A percentile compares a stretch with the other conserved stretches of the same genome.
Evolutionary conservation across 2,113 vertebrate species (phyloP).

Genomic region (Gavia stellata): DNA sequence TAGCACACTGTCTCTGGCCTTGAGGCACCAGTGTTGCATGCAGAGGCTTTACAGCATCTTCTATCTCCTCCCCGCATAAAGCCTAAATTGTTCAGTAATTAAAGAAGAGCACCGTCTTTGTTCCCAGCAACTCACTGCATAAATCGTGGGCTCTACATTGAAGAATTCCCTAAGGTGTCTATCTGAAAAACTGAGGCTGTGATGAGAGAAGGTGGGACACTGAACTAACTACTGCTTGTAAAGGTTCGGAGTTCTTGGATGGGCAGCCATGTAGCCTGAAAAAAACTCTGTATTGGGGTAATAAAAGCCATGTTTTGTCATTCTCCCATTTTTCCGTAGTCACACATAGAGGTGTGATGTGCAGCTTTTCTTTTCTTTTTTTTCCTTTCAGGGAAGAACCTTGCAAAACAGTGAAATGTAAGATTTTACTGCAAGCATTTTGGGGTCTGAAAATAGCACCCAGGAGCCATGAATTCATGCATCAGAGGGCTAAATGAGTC

Average conservation of each 20-base stretch:
- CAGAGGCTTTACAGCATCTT: not conserved
- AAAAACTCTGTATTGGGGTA: not conserved
- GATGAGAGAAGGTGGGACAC: not conserved
- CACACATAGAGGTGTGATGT: not conserved
- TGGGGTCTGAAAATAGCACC: not conserved
- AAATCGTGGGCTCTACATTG: not conserved
- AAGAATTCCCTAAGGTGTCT: not conserved
- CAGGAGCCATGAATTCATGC: not conserved
- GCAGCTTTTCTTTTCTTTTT: not conserved
- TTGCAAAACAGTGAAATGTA: not conserved
- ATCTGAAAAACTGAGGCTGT: not conserved
- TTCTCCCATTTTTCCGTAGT: not conserved
- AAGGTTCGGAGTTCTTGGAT: not conserved
- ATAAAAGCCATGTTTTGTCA: not conserved
- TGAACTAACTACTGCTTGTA: not conserved
- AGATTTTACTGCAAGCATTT: not conserved
- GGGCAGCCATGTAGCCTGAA: not conserved
- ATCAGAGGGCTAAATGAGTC: not conserved
- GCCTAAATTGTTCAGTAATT: not conserved
- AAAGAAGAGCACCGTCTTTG: not conserved
- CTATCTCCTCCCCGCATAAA: not conserved
- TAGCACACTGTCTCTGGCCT: not conserved
- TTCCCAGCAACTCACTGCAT: not conserved
- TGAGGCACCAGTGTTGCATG: not conserved
- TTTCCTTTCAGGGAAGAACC: not conserved